Conservation (phyloP, 2,797 vertebrate species). For the Anguilla megastoma region DNA sequence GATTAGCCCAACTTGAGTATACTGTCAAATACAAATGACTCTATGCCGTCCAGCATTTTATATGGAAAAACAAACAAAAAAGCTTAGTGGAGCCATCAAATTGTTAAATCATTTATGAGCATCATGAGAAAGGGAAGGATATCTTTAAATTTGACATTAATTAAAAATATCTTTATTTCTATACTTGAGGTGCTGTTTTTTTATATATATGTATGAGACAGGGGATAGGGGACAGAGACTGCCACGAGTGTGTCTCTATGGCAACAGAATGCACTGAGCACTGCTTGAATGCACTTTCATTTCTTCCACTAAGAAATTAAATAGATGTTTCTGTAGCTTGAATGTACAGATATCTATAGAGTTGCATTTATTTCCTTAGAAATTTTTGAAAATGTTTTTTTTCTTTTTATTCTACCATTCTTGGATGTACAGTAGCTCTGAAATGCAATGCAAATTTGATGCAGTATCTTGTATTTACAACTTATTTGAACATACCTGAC, state of each 20-base stretch:
- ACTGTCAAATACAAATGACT: not conserved
- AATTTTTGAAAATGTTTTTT: not conserved
- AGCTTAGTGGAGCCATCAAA: not conserved
- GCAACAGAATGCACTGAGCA: slow-evolving; percentile 64
- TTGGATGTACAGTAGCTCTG: too few relatives aligned
- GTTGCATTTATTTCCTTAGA: not conserved
- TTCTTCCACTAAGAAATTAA: slow-evolving; percentile 23
- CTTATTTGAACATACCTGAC: not conserved
- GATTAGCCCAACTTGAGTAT: not conserved
- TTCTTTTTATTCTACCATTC: too few relatives aligned
- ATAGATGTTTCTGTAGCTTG: not conserved
- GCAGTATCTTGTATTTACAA: not conserved
- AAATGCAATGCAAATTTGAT: not conserved
- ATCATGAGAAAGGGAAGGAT: slow-evolving; percentile 14
- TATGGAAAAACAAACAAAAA: not conserved
- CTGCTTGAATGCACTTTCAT: slow-evolving; percentile 32
- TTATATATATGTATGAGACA: not conserved
- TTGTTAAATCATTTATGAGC: not conserved
- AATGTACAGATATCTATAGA: not conserved
- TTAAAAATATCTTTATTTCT: not conserved
- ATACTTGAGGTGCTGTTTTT: not conserved
- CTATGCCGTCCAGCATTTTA: not conserved
- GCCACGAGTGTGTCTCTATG: slow-evolving; percentile 60
- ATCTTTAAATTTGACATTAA: not conserved
- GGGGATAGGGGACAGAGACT: not conserved